phyloP scores from a whole-genome alignment of 1,140 invertebrate genomes.

The Prorops nasuta region DNA sequence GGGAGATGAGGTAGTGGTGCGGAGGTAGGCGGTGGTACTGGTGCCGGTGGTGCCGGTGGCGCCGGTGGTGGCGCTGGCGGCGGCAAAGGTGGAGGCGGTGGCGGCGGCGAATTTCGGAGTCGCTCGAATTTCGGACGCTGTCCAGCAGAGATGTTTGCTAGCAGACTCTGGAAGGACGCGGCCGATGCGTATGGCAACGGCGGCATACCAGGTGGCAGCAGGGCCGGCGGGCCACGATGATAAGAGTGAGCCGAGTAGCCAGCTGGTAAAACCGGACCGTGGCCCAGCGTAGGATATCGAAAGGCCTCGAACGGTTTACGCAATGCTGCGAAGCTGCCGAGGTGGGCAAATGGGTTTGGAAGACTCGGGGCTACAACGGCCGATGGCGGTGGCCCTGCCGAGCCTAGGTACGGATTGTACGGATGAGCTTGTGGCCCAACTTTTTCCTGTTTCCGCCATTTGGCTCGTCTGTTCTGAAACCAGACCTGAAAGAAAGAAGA shows the following conservation, averaged over 20 bases:
- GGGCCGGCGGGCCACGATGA: constrained; percentile 63
- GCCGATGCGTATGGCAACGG: constrained; percentile 65
- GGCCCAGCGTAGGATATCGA: constrained; percentile 60
- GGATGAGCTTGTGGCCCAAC: constrained; percentile 88
- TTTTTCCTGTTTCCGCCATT: constrained; percentile 92
- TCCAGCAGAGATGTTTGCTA: constrained; percentile 77
- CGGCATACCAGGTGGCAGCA: constrained; percentile 65
- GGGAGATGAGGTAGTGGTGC: constrained; percentile 36
- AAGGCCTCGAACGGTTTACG: constrained; percentile 82
- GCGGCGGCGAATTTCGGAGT: constrained; percentile 44
- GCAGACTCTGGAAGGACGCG: constrained; percentile 78
- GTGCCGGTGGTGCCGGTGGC: constrained; percentile 60
- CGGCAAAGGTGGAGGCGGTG: constrained; percentile 42
- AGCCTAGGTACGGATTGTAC: constrained; percentile 79
- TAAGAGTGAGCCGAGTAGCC: constrained; percentile 58
- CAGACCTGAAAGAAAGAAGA: constrained; percentile 77
- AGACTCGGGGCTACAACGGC: constrained; percentile 69
- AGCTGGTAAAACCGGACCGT: constrained; percentile 48
- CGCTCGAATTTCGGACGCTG: constrained; percentile 60
- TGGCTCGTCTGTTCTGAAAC: constrained; percentile 91
- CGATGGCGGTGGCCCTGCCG: constrained; percentile 58
- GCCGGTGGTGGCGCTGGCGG: constrained; percentile 60
- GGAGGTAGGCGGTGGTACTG: constrained; percentile 56
- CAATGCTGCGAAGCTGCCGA: constrained; percentile 68
- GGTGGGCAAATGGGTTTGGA: constrained; percentile 75